Evolutionary conservation across 2,113 vertebrate species (phyloP), one percentile per base, ranked within the genome.

Genomic region (Balaenoptera acutorostrata): DNA sequence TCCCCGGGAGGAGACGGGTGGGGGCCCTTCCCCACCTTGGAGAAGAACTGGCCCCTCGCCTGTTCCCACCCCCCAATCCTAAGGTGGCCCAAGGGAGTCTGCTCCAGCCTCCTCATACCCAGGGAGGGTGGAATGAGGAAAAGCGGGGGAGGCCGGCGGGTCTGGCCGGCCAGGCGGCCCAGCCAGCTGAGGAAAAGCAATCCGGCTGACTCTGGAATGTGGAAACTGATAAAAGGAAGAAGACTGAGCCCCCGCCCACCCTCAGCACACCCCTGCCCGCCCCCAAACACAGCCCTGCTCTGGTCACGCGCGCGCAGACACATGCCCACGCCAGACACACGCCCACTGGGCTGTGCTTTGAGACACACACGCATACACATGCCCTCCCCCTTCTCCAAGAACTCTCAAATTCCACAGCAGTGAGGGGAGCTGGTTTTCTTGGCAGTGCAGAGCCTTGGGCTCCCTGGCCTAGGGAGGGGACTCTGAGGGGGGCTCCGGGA

Each of bases 101-200:
- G 96, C 98, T 97, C 68, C 8, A 71, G 81, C 88, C 97, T 95
- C 96, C 61, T 31, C 88, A 86, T 93, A 92, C 96, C 96, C 98
- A 96, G 98, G 98, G 98, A 98, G 95, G 96, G 29, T 46, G 88
- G 98, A 97, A 98, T 98, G 98, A 98, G 98, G 98, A 98, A 98
- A 98, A 98, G 98, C 96, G 97, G 98, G 96, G 97, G 98, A 98
- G 98, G 98, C 97, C 82, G 31, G n/a, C 3, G 25, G 20, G 84
- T 97, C 96, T 52, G 92, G 97, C 78, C 25, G 11, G 81, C 86
- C 84, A 59, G 90, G 88, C 71, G 3, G 81, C 78, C 57, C 52
- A 90, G 93, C 95, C 88, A 80, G 84, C 95, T n/a, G 75, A 83
- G 90, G 69, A 90, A 96, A 97, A 93, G 97, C 97, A 93, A 84